These are phyloP conservation scores for Apaloderma vittatum DNA, from an alignment of 2,113 vertebrate species.

Conservation along the genomic window DNA sequence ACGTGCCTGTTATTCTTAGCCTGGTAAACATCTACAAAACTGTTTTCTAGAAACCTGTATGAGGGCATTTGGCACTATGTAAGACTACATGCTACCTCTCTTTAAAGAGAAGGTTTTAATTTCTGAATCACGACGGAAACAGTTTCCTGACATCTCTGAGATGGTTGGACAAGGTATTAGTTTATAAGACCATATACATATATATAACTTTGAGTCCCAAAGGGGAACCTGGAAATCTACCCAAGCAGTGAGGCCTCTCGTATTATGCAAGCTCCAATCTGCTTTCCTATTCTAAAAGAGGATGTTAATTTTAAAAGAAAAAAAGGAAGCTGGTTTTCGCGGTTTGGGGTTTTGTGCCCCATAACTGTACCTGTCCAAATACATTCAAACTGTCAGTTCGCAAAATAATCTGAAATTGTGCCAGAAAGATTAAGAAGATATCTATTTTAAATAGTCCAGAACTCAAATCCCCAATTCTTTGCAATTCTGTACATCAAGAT, in stretches of 20 bases:
- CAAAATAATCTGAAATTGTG: not conserved
- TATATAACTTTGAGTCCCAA: not conserved
- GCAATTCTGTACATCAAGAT: not conserved
- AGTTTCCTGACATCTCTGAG: not conserved
- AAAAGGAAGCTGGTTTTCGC: not conserved
- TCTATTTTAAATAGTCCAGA: not conserved
- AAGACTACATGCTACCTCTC: not conserved
- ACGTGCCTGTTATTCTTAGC: not conserved
- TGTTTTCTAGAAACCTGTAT: not conserved
- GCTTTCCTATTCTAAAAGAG: not conserved
- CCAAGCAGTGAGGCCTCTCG: not conserved
- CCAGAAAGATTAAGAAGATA: not conserved
- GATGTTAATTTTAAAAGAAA: not conserved
- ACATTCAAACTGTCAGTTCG: not conserved
- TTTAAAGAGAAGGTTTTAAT: not conserved
- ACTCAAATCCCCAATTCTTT: not conserved
- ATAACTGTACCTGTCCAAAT: not conserved
- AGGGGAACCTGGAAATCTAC: not conserved
- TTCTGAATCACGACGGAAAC: not conserved
- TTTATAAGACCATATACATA: not conserved
- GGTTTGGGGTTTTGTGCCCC: not conserved
- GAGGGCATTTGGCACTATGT: not conserved
- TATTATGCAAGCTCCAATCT: not conserved
- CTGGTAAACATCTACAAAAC: not conserved
- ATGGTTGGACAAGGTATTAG: not conserved